Evolutionary conservation across 1,140 invertebrate genomes (phyloP).

Genomic region (Bombus huntii): DNA sequence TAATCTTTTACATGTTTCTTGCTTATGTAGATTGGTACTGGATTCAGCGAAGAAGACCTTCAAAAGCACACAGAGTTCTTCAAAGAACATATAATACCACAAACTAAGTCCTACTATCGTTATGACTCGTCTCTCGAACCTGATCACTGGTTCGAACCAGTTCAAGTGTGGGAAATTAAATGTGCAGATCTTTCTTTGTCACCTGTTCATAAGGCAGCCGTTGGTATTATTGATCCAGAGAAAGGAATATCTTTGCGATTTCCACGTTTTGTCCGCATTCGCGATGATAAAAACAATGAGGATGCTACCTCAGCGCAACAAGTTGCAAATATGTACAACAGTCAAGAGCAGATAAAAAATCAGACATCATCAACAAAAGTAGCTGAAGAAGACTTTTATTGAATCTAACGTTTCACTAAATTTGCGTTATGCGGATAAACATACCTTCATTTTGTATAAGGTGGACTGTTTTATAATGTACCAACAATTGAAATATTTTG

Average conservation of each 20-base stretch:
- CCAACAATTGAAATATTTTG: not conserved
- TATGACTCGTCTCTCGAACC: constrained; percentile 90
- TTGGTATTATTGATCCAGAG: constrained; percentile 94
- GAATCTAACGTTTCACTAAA: constrained; percentile 33
- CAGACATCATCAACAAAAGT: constrained; percentile 79
- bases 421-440: not conserved
- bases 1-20: constrained; percentile 36
- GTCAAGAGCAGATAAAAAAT: constrained; percentile 96
- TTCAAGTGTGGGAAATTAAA: constrained; percentile 98
- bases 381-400: constrained; percentile 89
- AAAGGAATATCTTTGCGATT: constrained; percentile 98
- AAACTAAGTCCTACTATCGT: constrained; percentile 93
- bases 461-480: not conserved
- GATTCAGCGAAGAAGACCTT: constrained; percentile 97
- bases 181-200: constrained; percentile 99
- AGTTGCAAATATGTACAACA: constrained; percentile 92
- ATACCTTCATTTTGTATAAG: too few species aligned
- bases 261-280: constrained; percentile 95
- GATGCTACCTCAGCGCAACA: constrained; percentile 96
- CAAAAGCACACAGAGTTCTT: constrained; percentile 90
- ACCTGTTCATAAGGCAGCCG: constrained; percentile 95
- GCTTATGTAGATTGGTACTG: constrained; percentile 94
- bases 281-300: constrained; percentile 97
- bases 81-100: constrained; percentile 88
- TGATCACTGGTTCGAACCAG: constrained; percentile 97